These are phyloP conservation scores for Megaceryle maxima DNA, from an alignment of 2,113 vertebrate genomes.

Conservation along the genomic window DNA sequence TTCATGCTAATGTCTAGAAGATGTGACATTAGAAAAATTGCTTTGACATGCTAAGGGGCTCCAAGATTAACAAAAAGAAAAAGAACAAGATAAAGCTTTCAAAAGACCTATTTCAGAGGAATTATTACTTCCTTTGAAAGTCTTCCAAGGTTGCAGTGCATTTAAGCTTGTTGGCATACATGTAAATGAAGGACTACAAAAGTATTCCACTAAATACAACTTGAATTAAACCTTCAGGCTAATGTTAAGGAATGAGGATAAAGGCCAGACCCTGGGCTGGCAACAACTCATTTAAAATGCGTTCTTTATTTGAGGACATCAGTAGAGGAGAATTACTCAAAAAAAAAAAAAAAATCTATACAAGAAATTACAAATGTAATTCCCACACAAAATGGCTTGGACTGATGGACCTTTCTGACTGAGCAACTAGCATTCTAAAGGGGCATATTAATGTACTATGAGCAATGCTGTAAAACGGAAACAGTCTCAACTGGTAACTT, in stretches of 20 bases:
- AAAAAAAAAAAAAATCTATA: background rate
- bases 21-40: conserved; percentile 99
- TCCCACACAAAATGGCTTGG: background rate
- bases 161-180: conserved; percentile 99
- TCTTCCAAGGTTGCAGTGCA: conserved; percentile 97
- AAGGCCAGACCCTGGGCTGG: conserved; percentile 54
- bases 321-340: background rate
- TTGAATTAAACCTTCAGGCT: conserved; percentile 82
- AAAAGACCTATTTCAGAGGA: conserved; percentile 98
- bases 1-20: conserved; percentile 97
- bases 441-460: background rate
- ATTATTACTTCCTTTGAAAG: conserved; percentile 98
- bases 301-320: conserved; percentile 32
- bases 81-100: conserved; percentile 98
- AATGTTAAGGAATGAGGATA: conserved; percentile 60
- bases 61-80: conserved; percentile 96
- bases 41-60: conserved; percentile 96
- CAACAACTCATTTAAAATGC: conserved; percentile 29
- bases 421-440: background rate
- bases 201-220: conserved; percentile 86
- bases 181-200: conserved; percentile 94
- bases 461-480: background rate
- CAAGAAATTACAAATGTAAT: conserved; percentile 27
- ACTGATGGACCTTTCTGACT: background rate
- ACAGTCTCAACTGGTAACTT: background rate